Evolutionary conservation across 1,140 invertebrate species (phyloP), one percentile per base, ranked within the genome.

Genomic region (Carcinoscorpius rotundicauda): DNA sequence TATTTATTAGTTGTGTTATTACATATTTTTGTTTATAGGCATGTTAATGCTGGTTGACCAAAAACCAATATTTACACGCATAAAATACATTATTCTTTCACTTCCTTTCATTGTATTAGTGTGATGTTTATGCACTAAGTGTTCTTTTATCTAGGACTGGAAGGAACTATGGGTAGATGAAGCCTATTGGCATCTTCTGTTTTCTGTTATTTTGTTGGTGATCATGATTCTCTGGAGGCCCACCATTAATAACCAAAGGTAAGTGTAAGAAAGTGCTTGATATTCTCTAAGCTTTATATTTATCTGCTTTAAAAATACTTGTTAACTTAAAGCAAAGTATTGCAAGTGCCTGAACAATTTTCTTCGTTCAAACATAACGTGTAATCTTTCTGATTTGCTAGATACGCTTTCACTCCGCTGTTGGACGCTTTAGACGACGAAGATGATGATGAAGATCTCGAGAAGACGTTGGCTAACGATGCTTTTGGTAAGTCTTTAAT

Each of bases 211-310:
- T 64, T 79, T 97, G 48, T 76, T 91, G 53, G 89, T 92, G 9
- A 96, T 97, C 68, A 96, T 96, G 88, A 83, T 97, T 67, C 81
- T 97, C 52, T 97, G 92, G 92, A 78, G 93, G 69, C 93, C 93
- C 4, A 91, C 91, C 4, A 91, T 90, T 73, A 97, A 96, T 75
- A 96, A 96, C 78, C 93, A 96, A 78, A 82, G 91, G 73, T 79
- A 29, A 29, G 29, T 29, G 29, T 29, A 29, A 29, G 29, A 0
- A 29, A 29, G 29, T 29, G 29, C 29, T 2, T 29, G 29, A 29
- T 29, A 2, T 29, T 29, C 29, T 29, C 0, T 2, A 2, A 29
- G 29, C 29, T 29, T 29, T 29, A 29, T 29, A 2, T 29, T 29
- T 29, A 29, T 29, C 29, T 29, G 29, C 2, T 29, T 1, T 29